phyloP scores from a whole-genome alignment of 2,113 vertebrate species.

The Synodontis membranacea region DNA sequence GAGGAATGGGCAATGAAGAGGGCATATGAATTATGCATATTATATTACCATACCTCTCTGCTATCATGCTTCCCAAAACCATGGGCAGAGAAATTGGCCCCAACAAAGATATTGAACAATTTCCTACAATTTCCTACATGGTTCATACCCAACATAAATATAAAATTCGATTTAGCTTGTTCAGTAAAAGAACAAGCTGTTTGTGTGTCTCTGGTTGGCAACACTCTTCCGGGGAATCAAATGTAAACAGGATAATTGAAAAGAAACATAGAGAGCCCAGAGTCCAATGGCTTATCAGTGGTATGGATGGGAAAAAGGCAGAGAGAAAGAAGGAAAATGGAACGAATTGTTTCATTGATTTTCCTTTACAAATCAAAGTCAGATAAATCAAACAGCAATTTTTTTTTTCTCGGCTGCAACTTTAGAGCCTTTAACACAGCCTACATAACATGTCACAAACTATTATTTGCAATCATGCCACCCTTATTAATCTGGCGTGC shows the following conservation, averaged over 20 bases:
- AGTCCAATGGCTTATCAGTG: slow-evolving; percentile 82
- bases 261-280: slow-evolving; percentile 81
- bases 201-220: slow-evolving; percentile 78
- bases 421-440: slow-evolving; percentile 69
- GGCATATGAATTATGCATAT: slow-evolving; percentile 92
- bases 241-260: slow-evolving; percentile 96
- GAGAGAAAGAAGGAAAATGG: slow-evolving; percentile 79
- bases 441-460: slow-evolving; percentile 84
- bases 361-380: slow-evolving; percentile 83
- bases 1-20: slow-evolving; percentile 79
- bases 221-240: slow-evolving; percentile 77
- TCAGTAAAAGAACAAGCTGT: slow-evolving; percentile 78
- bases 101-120: slow-evolving; percentile 89
- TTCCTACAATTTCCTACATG: slow-evolving; percentile 92
- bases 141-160: slow-evolving; percentile 88
- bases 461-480: slow-evolving; percentile 81
- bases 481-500: slow-evolving; percentile 71
- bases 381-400: slow-evolving; percentile 85
- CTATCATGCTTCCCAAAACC: slow-evolving; percentile 74
- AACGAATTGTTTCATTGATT: slow-evolving; percentile 87
- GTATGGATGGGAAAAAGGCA: slow-evolving; percentile 79
- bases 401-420: slow-evolving; percentile 75
- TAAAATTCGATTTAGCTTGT: slow-evolving; percentile 89
- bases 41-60: slow-evolving; percentile 79
- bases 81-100: slow-evolving; percentile 81